Evolutionary conservation across 1,140 invertebrate species (phyloP).

Genomic region (Nylanderia fulva): DNA sequence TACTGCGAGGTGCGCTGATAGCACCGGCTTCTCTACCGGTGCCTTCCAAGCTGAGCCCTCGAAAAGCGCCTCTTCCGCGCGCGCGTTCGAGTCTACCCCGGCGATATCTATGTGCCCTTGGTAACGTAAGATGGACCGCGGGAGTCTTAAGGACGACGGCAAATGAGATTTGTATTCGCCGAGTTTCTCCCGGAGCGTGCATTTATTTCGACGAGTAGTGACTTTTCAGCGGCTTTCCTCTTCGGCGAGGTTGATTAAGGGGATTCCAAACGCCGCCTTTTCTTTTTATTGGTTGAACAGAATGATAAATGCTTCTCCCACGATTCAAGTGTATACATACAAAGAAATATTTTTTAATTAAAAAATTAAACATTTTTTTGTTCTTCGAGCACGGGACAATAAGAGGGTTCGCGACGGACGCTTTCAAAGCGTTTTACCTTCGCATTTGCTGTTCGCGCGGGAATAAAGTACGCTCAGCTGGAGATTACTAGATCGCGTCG

Average conservation of each 20-base stretch:
- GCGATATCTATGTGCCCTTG: slow-evolving; percentile 10
- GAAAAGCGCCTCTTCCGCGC: slow-evolving; percentile 5
- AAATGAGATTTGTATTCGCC: slow-evolving; percentile 43
- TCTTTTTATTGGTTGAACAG: no score
- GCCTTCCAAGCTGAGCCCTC: no score
- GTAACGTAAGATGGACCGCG: slow-evolving; percentile 15
- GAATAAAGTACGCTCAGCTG: slow-evolving; percentile 16
- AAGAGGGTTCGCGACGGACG: neutral
- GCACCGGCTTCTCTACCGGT: slow-evolving; percentile 61
- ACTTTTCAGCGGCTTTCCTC: slow-evolving; percentile 4
- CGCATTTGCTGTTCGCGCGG: slow-evolving; percentile 3
- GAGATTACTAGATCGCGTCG: neutral
- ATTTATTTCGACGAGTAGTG: neutral
- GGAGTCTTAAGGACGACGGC: slow-evolving; percentile 15
- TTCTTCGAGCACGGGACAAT: neutral
- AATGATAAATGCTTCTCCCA: no score
- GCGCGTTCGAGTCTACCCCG: neutral
- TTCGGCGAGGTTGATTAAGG: slow-evolving; percentile 36
- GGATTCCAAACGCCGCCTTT: no score
- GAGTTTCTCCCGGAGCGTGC: neutral
- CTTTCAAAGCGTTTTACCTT: neutral
- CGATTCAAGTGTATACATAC: no score
- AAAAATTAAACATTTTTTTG: no score
- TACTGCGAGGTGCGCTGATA: slow-evolving; percentile 77
- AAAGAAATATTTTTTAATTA: no score